Evolutionary conservation across 2,888 invertebrate species (phyloP).

Genomic region (Hirtodrosophila histrioides): DNA sequence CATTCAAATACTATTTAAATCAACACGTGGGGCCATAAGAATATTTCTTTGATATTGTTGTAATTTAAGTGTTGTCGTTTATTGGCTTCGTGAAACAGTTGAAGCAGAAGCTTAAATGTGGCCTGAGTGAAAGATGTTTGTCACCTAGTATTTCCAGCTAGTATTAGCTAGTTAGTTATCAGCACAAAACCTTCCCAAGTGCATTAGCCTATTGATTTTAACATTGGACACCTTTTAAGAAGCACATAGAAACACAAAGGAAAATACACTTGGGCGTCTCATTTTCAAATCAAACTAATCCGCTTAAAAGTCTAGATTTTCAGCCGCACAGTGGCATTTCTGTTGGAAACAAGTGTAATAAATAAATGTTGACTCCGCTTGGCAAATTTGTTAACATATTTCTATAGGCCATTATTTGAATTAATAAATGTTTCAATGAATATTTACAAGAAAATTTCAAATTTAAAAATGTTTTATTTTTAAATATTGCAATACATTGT

Average conservation of each 20-base stretch:
- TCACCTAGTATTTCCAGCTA: slow-evolving; percentile 32
- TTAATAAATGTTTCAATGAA: too few species aligned
- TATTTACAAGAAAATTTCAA: too few species aligned
- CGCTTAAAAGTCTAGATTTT: slow-evolving; percentile 73
- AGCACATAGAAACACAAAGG: slow-evolving; percentile 8
- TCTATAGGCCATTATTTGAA: too few species aligned
- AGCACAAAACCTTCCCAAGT: slow-evolving; percentile 39
- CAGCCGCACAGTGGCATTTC: slow-evolving; percentile 41
- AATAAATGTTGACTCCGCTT: too few species aligned
- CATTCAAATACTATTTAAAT: neutral
- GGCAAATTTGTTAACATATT: too few species aligned
- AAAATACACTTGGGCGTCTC: slow-evolving; percentile 29
- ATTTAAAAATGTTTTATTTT: too few species aligned
- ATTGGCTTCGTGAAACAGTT: slow-evolving; percentile 10
- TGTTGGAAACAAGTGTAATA: neutral
- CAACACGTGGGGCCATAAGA: neutral
- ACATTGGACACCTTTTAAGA: neutral
- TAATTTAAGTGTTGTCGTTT: neutral
- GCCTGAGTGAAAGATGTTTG: slow-evolving; percentile 1
- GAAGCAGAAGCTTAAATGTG: neutral
- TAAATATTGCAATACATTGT: too few species aligned
- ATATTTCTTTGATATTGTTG: too few species aligned
- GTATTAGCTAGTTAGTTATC: slow-evolving; percentile 31
- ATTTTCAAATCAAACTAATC: slow-evolving; percentile 72
- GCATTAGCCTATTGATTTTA: slow-evolving; percentile 73